Base-by-base conservation (phyloP, 2,797 vertebrate species). In the Hybognathus amarus region DNA sequence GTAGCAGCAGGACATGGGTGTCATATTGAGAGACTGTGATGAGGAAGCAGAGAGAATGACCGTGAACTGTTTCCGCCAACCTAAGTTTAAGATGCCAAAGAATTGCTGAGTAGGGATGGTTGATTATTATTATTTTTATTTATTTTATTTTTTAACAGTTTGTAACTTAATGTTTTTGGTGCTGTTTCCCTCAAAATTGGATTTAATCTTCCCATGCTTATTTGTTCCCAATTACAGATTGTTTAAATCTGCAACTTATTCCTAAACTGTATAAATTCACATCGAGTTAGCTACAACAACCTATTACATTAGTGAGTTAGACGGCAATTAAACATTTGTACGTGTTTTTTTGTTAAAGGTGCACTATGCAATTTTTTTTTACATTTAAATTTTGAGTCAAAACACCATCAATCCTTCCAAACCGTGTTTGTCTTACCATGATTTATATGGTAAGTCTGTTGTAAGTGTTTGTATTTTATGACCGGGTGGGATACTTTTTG, bases 1-100 rank as follows among this genome's bases (percentile, higher is more conserved):
- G 75, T 42, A 75, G 54, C 73, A 76, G 85, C 64, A 56, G 71
- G 82, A 79, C 50, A 82, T 77, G 50, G 76, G 82, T 77, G 83
- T 78, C 67, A 80, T 66, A 66, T 79, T 70, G 68, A 68, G 79
- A 24, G 79, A 68, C 27, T 50, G 67, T 36, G 40, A 76, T 61
- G 71, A 36, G 47, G 69, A 67, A 40, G 61, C 11, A 7, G n/a
- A 42, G 36, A 40, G 50, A 68, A 12, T 56, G 56, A 74, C 5
- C 12, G 42, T 20, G 40, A 63, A 73, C 33, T 6, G 27, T 61
- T 52, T 38, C 45, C 0, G n/a, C 15, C 22, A 61, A 15, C 13
- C 36, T 36, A 63, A 80, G 54, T n/a, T 36, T 47, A 5, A 59
- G 68, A 33, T 36, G 40, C 20, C 11, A 18, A 70, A 36, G 42